Base-by-base conservation (phyloP, 2,797 vertebrate genomes). In the Oreonectes daqikongensis region DNA sequence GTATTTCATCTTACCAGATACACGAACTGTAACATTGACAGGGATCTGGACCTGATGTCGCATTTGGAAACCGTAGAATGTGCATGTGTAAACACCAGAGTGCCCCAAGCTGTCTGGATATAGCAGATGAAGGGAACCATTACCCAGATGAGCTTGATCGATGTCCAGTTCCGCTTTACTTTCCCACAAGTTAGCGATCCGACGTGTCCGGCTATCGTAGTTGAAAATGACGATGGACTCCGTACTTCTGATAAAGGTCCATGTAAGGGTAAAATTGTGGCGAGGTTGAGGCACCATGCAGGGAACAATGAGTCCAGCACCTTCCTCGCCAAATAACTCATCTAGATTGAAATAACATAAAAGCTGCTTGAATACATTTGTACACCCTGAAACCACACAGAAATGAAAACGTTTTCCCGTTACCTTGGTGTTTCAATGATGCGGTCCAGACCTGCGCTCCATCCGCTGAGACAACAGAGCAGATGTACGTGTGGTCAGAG, bases 401-500 rank as follows among this genome's bases (percentile, higher is more conserved):
- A 32, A 9, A 32, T 35, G n/a, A 9, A 17, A 20, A 42, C 42
- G 28, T 17, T 32, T 48, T 44, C 3, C 6, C 50, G 48, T 0
- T 79, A 94, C 93, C 92, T 91, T 91, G 90, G 11, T 88, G 90
- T 84, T 85, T 93, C 70, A 86, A 60, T 60, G 92, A 93, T 5
- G 90, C 90, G 0, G 81, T 93, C 92, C 92, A 93, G 81, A 90
- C 87, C 82, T 94, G 92, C 32, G 79, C 85, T 81, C 84, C 88
- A 81, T 93, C 92, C 0, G 89, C 88, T 0, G 93, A 91, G 48
- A 67, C 85, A 57, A 93, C 88, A 30, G 90, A 89, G 88, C 93
- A 94, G 83, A 91, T 84, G 87, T 91, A 93, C 46, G 88, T 88
- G 8, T 84, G 79, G 76, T 89, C 86, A 59, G 88, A 90, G 55